Evolutionary conservation across 2,888 invertebrate species (phyloP).

Genomic region (Apodemia mormo): DNA sequence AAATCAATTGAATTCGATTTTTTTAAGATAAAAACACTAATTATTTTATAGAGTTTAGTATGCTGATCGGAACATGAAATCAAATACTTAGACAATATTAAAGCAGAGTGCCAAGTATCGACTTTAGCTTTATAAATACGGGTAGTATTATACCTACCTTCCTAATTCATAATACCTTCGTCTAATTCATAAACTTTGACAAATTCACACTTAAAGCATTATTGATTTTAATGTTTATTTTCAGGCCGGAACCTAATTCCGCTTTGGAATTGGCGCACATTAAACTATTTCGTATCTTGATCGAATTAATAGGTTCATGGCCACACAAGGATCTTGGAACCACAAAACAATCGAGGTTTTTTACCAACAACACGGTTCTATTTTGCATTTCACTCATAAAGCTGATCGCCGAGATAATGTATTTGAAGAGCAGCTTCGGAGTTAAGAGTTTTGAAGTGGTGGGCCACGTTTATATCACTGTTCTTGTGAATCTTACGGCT

Average conservation of each 20-base stretch:
- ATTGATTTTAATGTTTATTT: too few relatives aligned
- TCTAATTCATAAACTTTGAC: too few relatives aligned
- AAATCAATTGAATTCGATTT: too few relatives aligned
- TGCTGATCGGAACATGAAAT: too few relatives aligned
- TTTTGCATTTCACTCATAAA: constrained; percentile 22
- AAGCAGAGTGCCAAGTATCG: too few relatives aligned
- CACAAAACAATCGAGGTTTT: constrained; percentile 20
- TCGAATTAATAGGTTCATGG: constrained; percentile 27
- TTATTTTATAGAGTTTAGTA: too few relatives aligned
- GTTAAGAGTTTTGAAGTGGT: constrained; percentile 27
- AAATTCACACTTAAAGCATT: too few relatives aligned
- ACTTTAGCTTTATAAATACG: too few relatives aligned
- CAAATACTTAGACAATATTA: too few relatives aligned
- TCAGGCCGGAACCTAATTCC: neutral
- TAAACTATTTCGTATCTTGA: constrained; percentile 22
- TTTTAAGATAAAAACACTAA: too few relatives aligned
- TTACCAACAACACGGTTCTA: constrained; percentile 25
- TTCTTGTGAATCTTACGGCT: constrained; percentile 23
- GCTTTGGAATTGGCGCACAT: constrained; percentile 22
- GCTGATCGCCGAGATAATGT: constrained; percentile 24
- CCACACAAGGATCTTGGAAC: constrained; percentile 26
- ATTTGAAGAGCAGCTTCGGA: constrained; percentile 25
- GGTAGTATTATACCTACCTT: too few relatives aligned
- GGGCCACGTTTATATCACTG: constrained; percentile 29
- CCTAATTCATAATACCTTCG: too few relatives aligned